Evolutionary conservation across 1,140 invertebrate species (phyloP).

Genomic region (Lordiphosa clarofinis): DNA sequence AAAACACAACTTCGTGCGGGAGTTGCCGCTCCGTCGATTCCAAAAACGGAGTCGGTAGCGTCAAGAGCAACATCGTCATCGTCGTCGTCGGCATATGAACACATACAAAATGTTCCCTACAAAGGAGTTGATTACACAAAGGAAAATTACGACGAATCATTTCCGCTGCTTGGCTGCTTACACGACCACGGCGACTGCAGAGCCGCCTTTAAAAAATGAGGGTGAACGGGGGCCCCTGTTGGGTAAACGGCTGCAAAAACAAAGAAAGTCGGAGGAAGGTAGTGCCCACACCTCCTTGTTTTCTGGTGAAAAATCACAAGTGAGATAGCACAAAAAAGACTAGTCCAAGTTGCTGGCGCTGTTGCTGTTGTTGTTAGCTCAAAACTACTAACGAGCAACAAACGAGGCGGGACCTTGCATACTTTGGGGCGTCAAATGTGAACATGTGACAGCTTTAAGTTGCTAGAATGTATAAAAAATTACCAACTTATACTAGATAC

Average conservation of each 20-base stretch:
- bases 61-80: constrained; percentile 41
- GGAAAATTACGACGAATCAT: constrained; percentile 79
- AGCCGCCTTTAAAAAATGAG: constrained; percentile 12
- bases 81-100: constrained; percentile 66
- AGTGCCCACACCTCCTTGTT: not conserved
- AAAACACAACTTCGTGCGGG: constrained; percentile 26
- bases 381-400: constrained; percentile 56
- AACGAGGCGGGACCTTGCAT: constrained; percentile 29
- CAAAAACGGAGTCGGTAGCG: constrained; percentile 25
- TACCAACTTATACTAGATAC: too few relatives aligned
- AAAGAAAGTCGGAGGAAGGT: constrained; percentile 30
- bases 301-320: constrained; percentile 44
- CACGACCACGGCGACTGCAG: constrained; percentile 60
- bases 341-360: constrained; percentile 19
- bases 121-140: constrained; percentile 79
- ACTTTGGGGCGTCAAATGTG: constrained; percentile 20
- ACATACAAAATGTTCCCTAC: constrained; percentile 76
- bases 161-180: constrained; percentile 79
- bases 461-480: not conserved
- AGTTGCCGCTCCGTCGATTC: constrained; percentile 13
- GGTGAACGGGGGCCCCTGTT: constrained; percentile 10
- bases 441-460: constrained; percentile 16
- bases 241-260: constrained; percentile 65
- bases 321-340: constrained; percentile 60
- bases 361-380: constrained; percentile 11